Evolutionary conservation across 1,140 invertebrate species (phyloP).

Genomic region (Atta texana): DNA sequence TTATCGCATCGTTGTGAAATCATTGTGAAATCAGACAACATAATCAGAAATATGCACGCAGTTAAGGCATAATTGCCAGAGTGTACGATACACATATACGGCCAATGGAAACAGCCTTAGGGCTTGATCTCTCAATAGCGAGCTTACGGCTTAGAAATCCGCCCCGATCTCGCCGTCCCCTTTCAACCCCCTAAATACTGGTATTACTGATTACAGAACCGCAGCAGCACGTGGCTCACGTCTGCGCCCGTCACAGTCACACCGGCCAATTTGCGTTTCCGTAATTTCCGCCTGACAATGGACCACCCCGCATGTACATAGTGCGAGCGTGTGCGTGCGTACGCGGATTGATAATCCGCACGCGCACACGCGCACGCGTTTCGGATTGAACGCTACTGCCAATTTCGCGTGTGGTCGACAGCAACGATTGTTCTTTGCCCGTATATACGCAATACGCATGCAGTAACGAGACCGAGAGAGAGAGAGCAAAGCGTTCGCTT

Average conservation of each 20-base stretch:
- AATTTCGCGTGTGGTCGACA: slow-evolving; percentile 57
- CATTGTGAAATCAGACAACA: slow-evolving; percentile 22
- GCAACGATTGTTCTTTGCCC: slow-evolving; percentile 57
- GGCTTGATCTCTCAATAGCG: slow-evolving; percentile 74
- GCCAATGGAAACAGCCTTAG: slow-evolving; percentile 65
- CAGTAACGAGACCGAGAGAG: slow-evolving; percentile 42
- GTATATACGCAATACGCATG: slow-evolving; percentile 49
- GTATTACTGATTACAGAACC: slow-evolving; percentile 85
- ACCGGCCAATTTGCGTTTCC: slow-evolving; percentile 86
- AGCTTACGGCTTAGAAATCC: slow-evolving; percentile 75
- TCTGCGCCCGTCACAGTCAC: slow-evolving; percentile 84
- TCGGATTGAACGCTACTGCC: slow-evolving; percentile 44
- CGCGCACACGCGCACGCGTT: slow-evolving; percentile 44
- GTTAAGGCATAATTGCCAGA: slow-evolving; percentile 71
- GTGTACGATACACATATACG: slow-evolving; percentile 37
- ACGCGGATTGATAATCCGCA: slow-evolving; percentile 73
- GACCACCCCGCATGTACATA: slow-evolving; percentile 65
- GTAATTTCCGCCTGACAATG: slow-evolving; percentile 84
- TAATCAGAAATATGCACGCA: slow-evolving; percentile 47
- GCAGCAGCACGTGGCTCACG: slow-evolving; percentile 84
- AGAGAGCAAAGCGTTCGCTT: slow-evolving; percentile 60
- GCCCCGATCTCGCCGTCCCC: slow-evolving; percentile 74
- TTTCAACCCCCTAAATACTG: slow-evolving; percentile 81
- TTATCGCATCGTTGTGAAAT: neutral
- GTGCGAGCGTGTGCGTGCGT: slow-evolving; percentile 25